These are phyloP conservation scores for Platyscapa corneri DNA, from an alignment of 1,140 invertebrate species.

Conservation along the genomic window DNA sequence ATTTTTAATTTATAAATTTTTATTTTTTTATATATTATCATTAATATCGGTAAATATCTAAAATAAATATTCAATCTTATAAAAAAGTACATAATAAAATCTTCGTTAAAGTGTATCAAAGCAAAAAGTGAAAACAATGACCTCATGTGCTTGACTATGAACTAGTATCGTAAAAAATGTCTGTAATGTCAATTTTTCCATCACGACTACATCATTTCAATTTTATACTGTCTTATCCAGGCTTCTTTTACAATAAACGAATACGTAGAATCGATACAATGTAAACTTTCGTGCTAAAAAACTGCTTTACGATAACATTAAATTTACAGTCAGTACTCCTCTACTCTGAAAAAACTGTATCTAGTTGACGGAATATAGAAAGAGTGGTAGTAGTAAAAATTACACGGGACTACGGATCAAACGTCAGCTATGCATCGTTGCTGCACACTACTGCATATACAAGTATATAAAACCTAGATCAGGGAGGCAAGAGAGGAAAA, in stretches of 20 bases:
- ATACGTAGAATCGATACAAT: not conserved
- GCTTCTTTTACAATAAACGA: not conserved
- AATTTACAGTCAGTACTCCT: slow-evolving; percentile 21
- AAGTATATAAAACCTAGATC: not conserved
- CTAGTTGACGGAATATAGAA: slow-evolving; percentile 10
- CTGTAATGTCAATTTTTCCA: slow-evolving; percentile 30
- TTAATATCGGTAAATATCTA: too few species aligned
- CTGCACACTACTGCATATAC: not conserved
- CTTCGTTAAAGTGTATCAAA: too few species aligned
- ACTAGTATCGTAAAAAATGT: not conserved
- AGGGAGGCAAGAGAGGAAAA: slow-evolving; percentile 18
- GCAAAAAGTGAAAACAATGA: too few species aligned
- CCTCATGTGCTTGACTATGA: not conserved
- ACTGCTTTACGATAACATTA: slow-evolving; percentile 38
- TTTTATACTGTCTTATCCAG: not conserved
- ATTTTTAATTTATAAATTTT: too few species aligned
- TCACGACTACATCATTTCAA: not conserved
- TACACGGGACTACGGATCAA: not conserved
- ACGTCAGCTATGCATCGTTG: not conserved
- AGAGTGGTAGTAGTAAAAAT: not conserved
- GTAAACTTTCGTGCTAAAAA: slow-evolving; percentile 40
- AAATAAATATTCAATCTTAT: too few species aligned
- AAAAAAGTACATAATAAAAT: too few species aligned
- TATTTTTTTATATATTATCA: too few species aligned
- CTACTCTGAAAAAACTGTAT: not conserved